Evolutionary conservation across 1,140 invertebrate genomes (phyloP), one percentile per base, ranked within the genome.

Genomic region (Drosophila nigromelanica): DNA sequence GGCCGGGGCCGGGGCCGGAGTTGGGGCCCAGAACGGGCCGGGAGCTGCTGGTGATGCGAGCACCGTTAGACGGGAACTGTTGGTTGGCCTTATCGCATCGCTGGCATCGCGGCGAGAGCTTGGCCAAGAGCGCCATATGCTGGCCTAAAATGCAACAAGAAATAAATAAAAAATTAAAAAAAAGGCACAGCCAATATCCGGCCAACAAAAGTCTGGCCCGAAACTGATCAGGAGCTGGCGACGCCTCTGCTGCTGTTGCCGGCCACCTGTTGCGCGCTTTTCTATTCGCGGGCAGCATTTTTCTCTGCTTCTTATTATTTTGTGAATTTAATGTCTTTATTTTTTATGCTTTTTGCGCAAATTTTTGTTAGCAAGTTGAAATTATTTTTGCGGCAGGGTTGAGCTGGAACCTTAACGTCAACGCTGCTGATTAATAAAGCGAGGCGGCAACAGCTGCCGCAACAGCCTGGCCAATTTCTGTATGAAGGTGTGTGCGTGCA

Each of bases 291-390:
- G 8, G 55, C 63, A 66, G 67, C 78, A 74, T 75, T 60, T 33
- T 33, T 27, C 4, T 33, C 24, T 40, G 2, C 15, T 52, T 18
- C 14, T 6, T 50, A 4, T 27, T 18, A 18, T 2, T 18, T 50
- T n/a, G n/a, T 27, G 27, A 78, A 81, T 81, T 87, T 86, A 86
- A 86, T 86, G 80, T 86, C 75, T 83, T 83, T 37, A 63, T 60
- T 54, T 68, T 73, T 14, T 39, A 48, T 18, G 37, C 18, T 51
- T 33, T 58, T 35, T 64, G 39, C 59, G 55, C 11, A 10, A 42
- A 39, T 70, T 63, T 40, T 55, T 40, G 24, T 33, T 50, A 24
- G 18, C 10, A 21, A 15, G n/a, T 33, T 56, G 12, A 42, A 56
- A 56, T 56, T 15, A 58, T 45, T 58, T 56, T 58, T 58, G 55